Conservation (phyloP, 2,797 vertebrate species). For the Masticophis lateralis region DNA sequence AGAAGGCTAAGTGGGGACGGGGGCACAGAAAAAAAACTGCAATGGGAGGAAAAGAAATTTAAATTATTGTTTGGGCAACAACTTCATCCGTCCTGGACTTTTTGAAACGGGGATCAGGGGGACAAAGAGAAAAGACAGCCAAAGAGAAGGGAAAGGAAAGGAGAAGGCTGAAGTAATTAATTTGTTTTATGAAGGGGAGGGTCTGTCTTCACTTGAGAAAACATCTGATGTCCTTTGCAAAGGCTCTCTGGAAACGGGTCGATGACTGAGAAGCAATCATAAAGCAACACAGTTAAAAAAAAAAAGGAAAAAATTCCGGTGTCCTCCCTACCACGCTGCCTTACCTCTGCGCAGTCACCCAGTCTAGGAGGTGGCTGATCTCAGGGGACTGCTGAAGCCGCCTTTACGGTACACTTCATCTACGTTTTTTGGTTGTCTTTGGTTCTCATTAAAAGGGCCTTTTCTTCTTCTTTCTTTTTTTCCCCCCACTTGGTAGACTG, state of each 20-base stretch:
- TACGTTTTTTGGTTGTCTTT: slow-evolving; percentile 60
- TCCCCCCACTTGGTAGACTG: slow-evolving; percentile 44
- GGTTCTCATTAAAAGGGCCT: slow-evolving; percentile 64
- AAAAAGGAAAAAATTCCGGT: not conserved
- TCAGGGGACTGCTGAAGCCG: slow-evolving; percentile 61
- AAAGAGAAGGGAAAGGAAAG: not conserved
- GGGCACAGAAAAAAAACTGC: not conserved
- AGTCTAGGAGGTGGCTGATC: slow-evolving; percentile 54
- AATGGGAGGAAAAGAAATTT: slow-evolving; percentile 30
- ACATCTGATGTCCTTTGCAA: not conserved
- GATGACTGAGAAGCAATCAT: not conserved
- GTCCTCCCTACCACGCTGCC: slow-evolving; percentile 22
- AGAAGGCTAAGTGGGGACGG: not conserved
- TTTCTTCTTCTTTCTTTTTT: slow-evolving; percentile 54
- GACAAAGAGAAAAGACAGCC: not conserved
- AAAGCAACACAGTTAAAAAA: not conserved
- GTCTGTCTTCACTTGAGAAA: not conserved
- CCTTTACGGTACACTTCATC: slow-evolving; percentile 63
- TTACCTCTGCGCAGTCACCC: slow-evolving; percentile 59
- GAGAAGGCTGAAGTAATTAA: not conserved
- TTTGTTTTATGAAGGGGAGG: accelerated
- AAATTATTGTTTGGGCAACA: not conserved
- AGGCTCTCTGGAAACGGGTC: not conserved
- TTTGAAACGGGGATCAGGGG: not conserved
- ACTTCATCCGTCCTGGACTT: not conserved